Evolutionary conservation across 2,888 invertebrate genomes (phyloP).

Genomic region (Pterostichus niger): DNA sequence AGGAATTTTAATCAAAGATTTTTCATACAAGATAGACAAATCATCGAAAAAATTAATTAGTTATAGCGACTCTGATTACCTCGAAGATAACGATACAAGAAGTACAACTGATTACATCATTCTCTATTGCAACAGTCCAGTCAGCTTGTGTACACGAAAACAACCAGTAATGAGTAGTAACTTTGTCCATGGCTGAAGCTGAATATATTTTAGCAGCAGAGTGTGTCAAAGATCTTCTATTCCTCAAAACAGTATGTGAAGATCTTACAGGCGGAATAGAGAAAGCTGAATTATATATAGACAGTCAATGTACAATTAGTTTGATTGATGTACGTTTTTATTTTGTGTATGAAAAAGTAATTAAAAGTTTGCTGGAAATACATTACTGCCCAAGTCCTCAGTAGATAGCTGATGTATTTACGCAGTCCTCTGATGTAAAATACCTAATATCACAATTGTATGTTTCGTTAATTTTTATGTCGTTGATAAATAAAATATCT

Average conservation of each 20-base stretch:
- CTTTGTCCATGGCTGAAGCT: constrained; percentile 69
- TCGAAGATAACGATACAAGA: constrained; percentile 68
- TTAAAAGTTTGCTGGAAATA: constrained; percentile 60
- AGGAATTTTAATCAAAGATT: neutral
- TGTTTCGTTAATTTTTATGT: too few species aligned
- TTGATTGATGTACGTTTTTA: constrained; percentile 68
- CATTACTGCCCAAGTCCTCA: constrained; percentile 64
- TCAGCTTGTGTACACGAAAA: constrained; percentile 68
- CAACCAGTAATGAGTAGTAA: constrained; percentile 68
- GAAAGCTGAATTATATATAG: constrained; percentile 59
- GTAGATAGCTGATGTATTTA: constrained; percentile 67
- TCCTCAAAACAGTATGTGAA: constrained; percentile 68
- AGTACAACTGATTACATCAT: constrained; percentile 68
- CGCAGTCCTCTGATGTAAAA: constrained; percentile 64
- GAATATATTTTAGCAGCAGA: constrained; percentile 69
- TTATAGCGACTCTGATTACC: constrained; percentile 68
- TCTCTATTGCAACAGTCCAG: constrained; percentile 66
- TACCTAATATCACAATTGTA: too few species aligned
- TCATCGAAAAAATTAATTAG: constrained; percentile 53
- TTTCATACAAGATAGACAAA: neutral
- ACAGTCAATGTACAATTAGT: constrained; percentile 68
- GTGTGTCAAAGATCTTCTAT: constrained; percentile 68
- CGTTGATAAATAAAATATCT: too few species aligned
- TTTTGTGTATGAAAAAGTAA: constrained; percentile 67
- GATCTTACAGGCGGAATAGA: constrained; percentile 64